phyloP scores from a whole-genome alignment of 2,113 vertebrate species.

The Lepus timidus region DNA sequence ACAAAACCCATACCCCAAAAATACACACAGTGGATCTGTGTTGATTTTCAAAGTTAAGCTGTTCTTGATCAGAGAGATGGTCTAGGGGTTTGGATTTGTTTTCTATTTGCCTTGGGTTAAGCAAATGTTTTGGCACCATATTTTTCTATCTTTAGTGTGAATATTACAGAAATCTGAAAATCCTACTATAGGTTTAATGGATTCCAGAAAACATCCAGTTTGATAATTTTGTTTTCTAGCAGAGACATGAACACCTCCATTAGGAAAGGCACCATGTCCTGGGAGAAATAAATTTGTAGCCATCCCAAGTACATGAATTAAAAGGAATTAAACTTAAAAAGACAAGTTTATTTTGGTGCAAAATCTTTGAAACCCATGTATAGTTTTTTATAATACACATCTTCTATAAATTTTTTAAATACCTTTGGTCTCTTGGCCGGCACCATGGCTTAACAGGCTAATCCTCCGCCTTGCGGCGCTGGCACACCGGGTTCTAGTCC shows the following conservation, averaged over 20 bases:
- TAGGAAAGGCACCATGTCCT: not conserved
- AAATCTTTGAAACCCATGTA: too few species aligned
- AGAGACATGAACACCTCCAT: conserved; percentile 18
- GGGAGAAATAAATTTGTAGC: not conserved
- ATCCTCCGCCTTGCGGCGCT: too few species aligned
- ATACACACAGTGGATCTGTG: not conserved
- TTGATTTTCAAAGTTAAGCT: conserved; percentile 21
- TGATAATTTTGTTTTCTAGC: not conserved
- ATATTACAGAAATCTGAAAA: conserved; percentile 42
- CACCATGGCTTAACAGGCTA: too few species aligned
- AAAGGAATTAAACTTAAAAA: too few species aligned
- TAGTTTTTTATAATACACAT: too few species aligned
- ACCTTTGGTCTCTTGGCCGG: too few species aligned
- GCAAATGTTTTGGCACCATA: not conserved
- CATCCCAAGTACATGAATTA: not conserved
- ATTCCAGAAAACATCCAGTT: not conserved
- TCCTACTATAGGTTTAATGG: not conserved
- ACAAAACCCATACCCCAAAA: not conserved
- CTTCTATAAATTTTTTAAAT: too few species aligned
- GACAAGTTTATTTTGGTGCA: too few species aligned
- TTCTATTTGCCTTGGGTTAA: conserved; percentile 15
- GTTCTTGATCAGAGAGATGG: not conserved
- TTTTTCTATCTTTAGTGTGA: conserved; percentile 17
- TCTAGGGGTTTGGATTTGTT: not conserved
- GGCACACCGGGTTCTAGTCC: too few species aligned